Conservation (phyloP, 2,888 invertebrate species). For the Tetrapedia diversipes region DNA sequence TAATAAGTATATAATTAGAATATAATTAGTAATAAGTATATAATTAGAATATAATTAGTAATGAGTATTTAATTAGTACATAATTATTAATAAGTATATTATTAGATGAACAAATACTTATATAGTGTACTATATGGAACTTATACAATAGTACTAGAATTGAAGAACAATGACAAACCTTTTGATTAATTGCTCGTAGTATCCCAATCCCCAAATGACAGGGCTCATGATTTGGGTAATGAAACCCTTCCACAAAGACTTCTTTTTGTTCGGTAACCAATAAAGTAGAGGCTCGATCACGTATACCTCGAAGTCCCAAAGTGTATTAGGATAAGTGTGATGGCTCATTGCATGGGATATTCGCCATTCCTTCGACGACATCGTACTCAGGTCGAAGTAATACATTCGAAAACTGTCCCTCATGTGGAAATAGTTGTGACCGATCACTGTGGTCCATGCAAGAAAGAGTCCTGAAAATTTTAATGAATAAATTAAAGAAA, state of each 20-base stretch:
- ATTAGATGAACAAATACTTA: too few relatives aligned
- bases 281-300: conserved; percentile 87
- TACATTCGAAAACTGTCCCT: conserved; percentile 91
- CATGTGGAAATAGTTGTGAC: conserved; percentile 91
- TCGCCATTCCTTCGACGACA: conserved; percentile 89
- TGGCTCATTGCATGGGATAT: conserved; percentile 91
- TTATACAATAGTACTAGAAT: too few relatives aligned
- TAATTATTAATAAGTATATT: too few relatives aligned
- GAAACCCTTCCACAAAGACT: conserved; percentile 84
- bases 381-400: conserved; percentile 88
- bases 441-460: conserved; percentile 85
- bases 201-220: conserved; percentile 81
- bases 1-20: too few relatives aligned
- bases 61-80: too few relatives aligned
- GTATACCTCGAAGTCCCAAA: conserved; percentile 89
- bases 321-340: conserved; percentile 90
- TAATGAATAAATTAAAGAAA: background rate
- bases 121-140: too few relatives aligned
- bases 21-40: too few relatives aligned
- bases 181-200: conserved; percentile 53
- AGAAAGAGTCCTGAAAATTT: conserved; percentile 84
- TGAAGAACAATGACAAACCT: conserved; percentile 19
- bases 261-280: conserved; percentile 85
- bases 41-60: too few relatives aligned
- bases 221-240: conserved; percentile 85